Percentiles rank a stretch among this genome's conserved stretches.
phyloP scores from a whole-genome alignment of 2,113 vertebrate genomes.

The Osmerus eperlanus region DNA sequence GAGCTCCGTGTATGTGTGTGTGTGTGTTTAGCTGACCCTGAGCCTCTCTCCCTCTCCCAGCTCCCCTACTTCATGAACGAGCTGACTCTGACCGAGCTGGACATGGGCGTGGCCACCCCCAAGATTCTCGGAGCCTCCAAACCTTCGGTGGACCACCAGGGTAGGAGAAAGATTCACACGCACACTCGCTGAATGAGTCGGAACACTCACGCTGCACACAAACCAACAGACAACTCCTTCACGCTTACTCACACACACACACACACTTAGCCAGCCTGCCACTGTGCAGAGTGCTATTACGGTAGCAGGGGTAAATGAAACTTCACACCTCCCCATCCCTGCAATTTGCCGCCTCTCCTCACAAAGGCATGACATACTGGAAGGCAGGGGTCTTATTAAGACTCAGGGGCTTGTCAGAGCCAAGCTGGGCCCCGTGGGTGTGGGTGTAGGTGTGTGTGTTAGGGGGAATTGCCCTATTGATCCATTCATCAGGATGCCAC shows the following conservation, averaged over 20 bases:
- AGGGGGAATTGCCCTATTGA: too few relatives aligned
- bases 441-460: too few relatives aligned
- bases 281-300: not conserved
- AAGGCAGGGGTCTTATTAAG: not conserved
- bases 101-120: conserved; percentile 94
- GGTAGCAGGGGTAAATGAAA: not conserved
- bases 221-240: not conserved
- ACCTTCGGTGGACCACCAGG: conserved; percentile 89
- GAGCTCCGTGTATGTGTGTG: not conserved
- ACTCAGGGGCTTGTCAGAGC: not conserved
- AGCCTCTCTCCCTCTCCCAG: conserved; percentile 60
- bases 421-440: too few relatives aligned
- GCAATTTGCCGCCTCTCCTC: not conserved
- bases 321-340: not conserved
- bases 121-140: conserved; percentile 89
- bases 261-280: not conserved
- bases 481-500: too few relatives aligned
- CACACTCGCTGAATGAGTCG: not conserved
- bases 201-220: not conserved
- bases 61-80: conserved; percentile 99
- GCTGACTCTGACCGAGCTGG: conserved; percentile 92
- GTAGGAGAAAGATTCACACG: conserved; percentile 55
- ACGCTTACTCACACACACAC: not conserved
- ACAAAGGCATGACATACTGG: not conserved
- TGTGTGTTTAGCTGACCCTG: not conserved